Evolutionary conservation across 2,797 vertebrate genomes (phyloP).

Genomic region (Danio choprae): DNA sequence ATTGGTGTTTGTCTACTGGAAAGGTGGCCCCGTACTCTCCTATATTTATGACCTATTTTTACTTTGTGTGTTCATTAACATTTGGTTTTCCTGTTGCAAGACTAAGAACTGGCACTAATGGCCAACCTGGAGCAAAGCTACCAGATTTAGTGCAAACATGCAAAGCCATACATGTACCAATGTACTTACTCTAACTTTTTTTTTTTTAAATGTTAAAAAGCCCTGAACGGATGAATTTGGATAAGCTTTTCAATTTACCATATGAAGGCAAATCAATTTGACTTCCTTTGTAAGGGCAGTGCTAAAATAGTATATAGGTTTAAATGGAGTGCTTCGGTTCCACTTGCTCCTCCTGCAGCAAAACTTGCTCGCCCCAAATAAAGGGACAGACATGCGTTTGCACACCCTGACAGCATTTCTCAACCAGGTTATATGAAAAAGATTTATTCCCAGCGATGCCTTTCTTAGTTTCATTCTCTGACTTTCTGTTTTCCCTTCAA

Average conservation of each 20-base stretch:
- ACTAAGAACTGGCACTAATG: conserved; percentile 15
- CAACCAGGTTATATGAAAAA: conserved; percentile 45
- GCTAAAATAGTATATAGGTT: conserved; percentile 28
- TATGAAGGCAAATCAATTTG: conserved; percentile 21
- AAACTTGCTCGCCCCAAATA: conserved; percentile 26
- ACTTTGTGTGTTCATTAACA: not conserved
- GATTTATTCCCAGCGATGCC: conserved; percentile 64
- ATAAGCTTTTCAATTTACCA: not conserved
- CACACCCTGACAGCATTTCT: conserved; percentile 40
- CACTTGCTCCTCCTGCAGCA: conserved; percentile 12
- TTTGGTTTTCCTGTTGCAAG: conserved; percentile 6
- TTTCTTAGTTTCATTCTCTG: conserved; percentile 58
- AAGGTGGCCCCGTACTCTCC: not conserved
- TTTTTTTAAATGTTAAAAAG: conserved; percentile 23
- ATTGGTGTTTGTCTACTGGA: not conserved
- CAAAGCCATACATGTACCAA: conserved; percentile 33
- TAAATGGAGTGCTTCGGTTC: conserved; percentile 41
- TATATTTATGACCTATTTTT: not conserved
- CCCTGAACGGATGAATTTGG: not conserved
- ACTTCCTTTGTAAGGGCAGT: conserved; percentile 25
- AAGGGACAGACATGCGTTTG: conserved; percentile 22
- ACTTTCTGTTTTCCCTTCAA: conserved; percentile 52
- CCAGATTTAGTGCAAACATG: conserved; percentile 35
- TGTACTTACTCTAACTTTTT: not conserved
- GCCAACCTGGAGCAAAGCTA: conserved; percentile 11